Conservation (phyloP, 2,888 invertebrate genomes). For the Cosmopolites sordidus region DNA sequence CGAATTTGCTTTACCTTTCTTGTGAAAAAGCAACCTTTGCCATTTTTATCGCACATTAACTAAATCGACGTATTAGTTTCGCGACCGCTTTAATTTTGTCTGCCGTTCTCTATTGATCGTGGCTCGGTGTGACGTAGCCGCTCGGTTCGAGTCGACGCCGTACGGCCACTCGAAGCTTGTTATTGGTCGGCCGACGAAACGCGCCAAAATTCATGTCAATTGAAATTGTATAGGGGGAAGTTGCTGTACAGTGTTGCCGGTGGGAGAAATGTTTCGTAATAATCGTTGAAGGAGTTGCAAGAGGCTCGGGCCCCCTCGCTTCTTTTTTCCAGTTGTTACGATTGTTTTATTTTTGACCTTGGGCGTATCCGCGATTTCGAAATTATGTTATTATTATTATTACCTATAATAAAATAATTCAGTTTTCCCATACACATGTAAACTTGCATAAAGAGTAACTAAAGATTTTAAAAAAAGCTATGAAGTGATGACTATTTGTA, state of each 20-base stretch:
- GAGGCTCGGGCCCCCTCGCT: too few relatives aligned
- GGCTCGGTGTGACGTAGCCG: constrained; percentile 39
- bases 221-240: constrained; percentile 23
- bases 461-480: too few relatives aligned
- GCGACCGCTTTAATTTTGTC: constrained; percentile 26
- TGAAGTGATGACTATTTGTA: too few relatives aligned
- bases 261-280: too few relatives aligned
- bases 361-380: too few relatives aligned
- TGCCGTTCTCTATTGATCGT: constrained; percentile 38
- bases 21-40: constrained; percentile 67
- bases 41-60: constrained; percentile 68
- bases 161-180: constrained; percentile 27
- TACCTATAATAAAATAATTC: too few relatives aligned
- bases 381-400: too few relatives aligned
- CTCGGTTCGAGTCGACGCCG: constrained; percentile 34
- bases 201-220: constrained; percentile 43
- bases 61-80: constrained; percentile 36
- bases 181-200: constrained; percentile 38
- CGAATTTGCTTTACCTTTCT: constrained; percentile 27
- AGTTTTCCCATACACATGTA: too few relatives aligned
- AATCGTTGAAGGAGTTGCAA: too few relatives aligned
- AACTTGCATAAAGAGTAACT: too few relatives aligned
- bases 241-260: constrained; percentile 8
- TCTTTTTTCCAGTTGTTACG: too few relatives aligned
- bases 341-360: too few relatives aligned